Evolutionary conservation across 2,113 vertebrate genomes (phyloP).

Genomic region (Lagopus muta): DNA sequence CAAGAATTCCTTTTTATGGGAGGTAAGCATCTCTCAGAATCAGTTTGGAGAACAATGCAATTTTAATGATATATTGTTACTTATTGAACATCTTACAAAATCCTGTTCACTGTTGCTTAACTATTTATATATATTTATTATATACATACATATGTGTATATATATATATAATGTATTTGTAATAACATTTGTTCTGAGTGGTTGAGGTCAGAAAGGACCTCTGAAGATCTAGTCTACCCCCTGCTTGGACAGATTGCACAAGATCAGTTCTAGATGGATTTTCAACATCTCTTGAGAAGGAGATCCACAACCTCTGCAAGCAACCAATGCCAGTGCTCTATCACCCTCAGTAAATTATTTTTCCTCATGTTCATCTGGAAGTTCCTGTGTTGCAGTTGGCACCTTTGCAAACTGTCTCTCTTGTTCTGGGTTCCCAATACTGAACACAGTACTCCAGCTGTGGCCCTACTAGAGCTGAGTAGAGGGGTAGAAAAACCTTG

Average conservation of each 20-base stretch:
- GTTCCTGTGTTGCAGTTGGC: not conserved
- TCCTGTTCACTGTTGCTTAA: not conserved
- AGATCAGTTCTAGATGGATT: not conserved
- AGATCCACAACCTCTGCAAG: not conserved
- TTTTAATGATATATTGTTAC: not conserved
- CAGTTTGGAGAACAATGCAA: not conserved
- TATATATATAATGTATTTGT: not conserved
- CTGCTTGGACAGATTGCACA: not conserved
- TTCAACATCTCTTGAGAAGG: not conserved
- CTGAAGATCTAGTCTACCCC: not conserved
- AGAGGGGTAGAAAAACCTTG: not conserved
- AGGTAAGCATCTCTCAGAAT: conserved; percentile 82
- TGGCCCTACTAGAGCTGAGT: not conserved
- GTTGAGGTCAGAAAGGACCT: not conserved
- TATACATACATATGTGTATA: too few species aligned
- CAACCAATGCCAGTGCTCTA: not conserved
- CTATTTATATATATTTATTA: not conserved
- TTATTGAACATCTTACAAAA: not conserved
- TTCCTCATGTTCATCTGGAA: not conserved
- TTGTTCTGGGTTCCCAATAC: not conserved
- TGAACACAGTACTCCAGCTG: not conserved
- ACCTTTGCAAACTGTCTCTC: not conserved
- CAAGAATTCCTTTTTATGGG: conserved; percentile 98
- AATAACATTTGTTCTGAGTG: not conserved
- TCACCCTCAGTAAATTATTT: not conserved